Evolutionary conservation across 1,140 invertebrate species (phyloP).

Genomic region (Charaxes varanes): DNA sequence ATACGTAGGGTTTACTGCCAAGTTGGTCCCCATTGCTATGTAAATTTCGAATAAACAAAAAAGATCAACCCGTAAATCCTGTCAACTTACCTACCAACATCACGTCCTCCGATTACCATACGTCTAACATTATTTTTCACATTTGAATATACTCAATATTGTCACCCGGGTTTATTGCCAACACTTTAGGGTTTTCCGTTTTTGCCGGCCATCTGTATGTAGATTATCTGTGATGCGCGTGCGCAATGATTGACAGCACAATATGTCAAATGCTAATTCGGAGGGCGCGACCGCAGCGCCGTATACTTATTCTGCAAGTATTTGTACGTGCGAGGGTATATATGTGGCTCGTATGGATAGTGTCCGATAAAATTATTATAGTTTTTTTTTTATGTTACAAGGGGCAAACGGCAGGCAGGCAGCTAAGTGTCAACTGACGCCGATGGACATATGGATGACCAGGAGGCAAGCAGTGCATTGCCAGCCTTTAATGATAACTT

Average conservation of each 20-base stretch:
- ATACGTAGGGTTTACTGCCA: too few relatives aligned
- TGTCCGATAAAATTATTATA: too few relatives aligned
- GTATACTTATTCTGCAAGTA: slow-evolving; percentile 10
- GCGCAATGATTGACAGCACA: slow-evolving; percentile 49
- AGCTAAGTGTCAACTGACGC: too few relatives aligned
- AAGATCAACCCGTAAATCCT: slow-evolving; percentile 10
- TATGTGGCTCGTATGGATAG: too few relatives aligned
- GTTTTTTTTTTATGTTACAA: too few relatives aligned
- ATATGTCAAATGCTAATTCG: slow-evolving; percentile 47
- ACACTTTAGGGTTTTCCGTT: slow-evolving; percentile 35
- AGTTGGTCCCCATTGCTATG: too few relatives aligned
- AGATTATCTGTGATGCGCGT: slow-evolving; percentile 45
- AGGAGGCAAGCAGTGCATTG: too few relatives aligned
- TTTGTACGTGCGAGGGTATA: slow-evolving; percentile 3
- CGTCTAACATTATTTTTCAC: slow-evolving; percentile 18
- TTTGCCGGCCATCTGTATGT: slow-evolving; percentile 37
- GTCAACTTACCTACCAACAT: background rate
- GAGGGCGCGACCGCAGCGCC: slow-evolving; percentile 9
- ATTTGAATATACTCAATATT: slow-evolving; percentile 32
- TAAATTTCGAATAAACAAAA: slow-evolving; percentile 5
- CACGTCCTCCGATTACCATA: slow-evolving; percentile 14
- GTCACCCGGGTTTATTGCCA: slow-evolving; percentile 32
- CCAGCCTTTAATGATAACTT: too few relatives aligned
- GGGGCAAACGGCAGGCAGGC: too few relatives aligned
- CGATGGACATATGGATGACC: too few relatives aligned